Conservation (phyloP, 2,797 vertebrate genomes). For the Halcyon badia region DNA sequence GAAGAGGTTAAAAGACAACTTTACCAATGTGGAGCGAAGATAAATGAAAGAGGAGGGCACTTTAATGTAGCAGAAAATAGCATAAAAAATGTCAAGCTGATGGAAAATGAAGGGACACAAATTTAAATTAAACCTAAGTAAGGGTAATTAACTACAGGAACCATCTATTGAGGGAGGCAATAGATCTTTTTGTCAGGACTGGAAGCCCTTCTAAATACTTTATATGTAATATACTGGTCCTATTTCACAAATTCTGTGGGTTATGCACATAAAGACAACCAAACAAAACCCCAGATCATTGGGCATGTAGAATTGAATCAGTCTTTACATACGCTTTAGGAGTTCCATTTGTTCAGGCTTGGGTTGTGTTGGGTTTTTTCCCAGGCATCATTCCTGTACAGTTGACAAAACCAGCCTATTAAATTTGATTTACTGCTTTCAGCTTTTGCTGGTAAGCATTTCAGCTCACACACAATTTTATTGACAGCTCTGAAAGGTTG, state of each 20-base stretch:
- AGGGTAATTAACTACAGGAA: slow-evolving; percentile 7
- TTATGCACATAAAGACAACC: background rate
- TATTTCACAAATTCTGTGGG: slow-evolving; percentile 6
- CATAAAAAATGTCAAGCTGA: background rate
- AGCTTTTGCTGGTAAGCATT: slow-evolving; percentile 56
- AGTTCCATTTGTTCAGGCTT: slow-evolving; percentile 30
- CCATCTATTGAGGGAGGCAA: background rate
- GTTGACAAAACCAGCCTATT: slow-evolving; percentile 16
- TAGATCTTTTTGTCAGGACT: background rate
- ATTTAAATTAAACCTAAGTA: slow-evolving; percentile 26
- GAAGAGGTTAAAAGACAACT: background rate
- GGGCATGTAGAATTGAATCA: slow-evolving; percentile 4
- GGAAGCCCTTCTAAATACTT: slow-evolving; percentile 40
- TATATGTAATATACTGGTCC: background rate
- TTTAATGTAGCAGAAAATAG: background rate
- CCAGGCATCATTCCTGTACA: slow-evolving; percentile 28
- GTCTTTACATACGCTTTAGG: slow-evolving; percentile 21
- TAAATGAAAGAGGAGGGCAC: background rate
- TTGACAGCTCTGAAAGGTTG: slow-evolving; percentile 33
- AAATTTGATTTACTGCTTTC: slow-evolving; percentile 61
- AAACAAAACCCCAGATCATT: background rate
- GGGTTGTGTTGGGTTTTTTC: background rate
- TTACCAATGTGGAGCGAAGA: background rate
- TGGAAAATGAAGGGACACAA: background rate
- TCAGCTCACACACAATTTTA: slow-evolving; percentile 37